Percentiles rank a stretch among this genome's conserved stretches.
Conservation (phyloP, 2,888 invertebrate species). For the Sericinus montela region DNA sequence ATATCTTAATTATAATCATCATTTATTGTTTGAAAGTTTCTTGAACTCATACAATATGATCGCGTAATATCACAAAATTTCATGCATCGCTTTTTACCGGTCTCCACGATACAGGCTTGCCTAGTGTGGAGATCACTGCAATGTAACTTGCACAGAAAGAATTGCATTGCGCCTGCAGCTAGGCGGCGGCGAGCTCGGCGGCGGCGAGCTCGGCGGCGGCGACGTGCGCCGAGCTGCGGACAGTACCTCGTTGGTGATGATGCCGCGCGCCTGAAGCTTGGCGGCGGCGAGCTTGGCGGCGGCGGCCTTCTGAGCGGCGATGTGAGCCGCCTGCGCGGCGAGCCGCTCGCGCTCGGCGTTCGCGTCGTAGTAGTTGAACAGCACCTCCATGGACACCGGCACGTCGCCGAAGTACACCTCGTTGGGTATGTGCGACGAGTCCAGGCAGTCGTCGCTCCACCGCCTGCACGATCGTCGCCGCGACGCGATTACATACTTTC, state of each 20-base stretch:
- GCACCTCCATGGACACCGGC: slow-evolving; percentile 64
- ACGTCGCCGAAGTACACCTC: slow-evolving; percentile 77
- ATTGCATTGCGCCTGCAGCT: too few species aligned
- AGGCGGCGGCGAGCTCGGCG: slow-evolving; percentile 43
- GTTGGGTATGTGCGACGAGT: slow-evolving; percentile 75
- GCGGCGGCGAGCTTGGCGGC: slow-evolving; percentile 62
- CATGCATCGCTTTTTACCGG: too few species aligned
- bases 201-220: slow-evolving; percentile 59
- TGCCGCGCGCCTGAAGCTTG: slow-evolving; percentile 45
- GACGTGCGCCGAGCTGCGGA: slow-evolving; percentile 33
- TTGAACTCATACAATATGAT: too few species aligned
- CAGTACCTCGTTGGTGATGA: slow-evolving; percentile 44
- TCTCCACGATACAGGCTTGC: too few species aligned
- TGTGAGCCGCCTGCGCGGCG: slow-evolving; percentile 65
- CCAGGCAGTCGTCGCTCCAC: slow-evolving; percentile 75
- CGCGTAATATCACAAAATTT: too few species aligned
- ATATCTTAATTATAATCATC: too few species aligned
- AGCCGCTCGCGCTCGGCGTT: slow-evolving; percentile 68
- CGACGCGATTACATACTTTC: too few species aligned
- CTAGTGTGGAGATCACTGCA: too few species aligned
- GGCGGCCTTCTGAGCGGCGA: slow-evolving; percentile 71
- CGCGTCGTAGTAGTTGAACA: slow-evolving; percentile 75
- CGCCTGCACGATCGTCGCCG: slow-evolving; percentile 46
- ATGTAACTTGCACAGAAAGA: too few species aligned
- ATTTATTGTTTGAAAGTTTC: too few species aligned